These are phyloP conservation scores for Tarsius wallacei DNA, from an alignment of 2,797 vertebrate genomes.

Conservation along the genomic window DNA sequence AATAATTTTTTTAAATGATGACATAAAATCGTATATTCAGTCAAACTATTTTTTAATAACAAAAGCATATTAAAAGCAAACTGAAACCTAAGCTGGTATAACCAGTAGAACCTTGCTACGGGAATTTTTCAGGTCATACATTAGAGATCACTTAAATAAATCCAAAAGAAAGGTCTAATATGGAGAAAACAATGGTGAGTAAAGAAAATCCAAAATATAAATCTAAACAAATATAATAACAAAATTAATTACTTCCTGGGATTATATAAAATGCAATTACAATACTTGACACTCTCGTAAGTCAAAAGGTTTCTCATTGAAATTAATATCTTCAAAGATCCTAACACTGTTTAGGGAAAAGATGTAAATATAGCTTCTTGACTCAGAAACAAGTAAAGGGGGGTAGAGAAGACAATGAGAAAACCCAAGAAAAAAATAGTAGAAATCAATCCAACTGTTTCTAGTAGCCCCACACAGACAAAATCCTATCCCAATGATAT, in stretches of 20 bases:
- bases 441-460: slow-evolving; percentile 18
- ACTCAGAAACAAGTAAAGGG: not conserved
- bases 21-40: not conserved
- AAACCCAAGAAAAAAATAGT: not conserved
- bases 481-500: not conserved
- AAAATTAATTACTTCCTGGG: not conserved
- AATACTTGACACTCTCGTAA: not conserved
- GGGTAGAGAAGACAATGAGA: not conserved
- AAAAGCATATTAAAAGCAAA: slow-evolving; percentile 10
- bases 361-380: not conserved
- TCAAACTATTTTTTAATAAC: not conserved
- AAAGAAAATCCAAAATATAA: slow-evolving; percentile 23
- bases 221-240: slow-evolving; percentile 17
- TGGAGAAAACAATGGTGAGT: not conserved
- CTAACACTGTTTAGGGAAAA: not conserved
- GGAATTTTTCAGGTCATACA: not conserved
- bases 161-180: not conserved
- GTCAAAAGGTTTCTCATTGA: not conserved
- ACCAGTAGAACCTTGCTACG: not conserved
- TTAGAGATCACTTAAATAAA: not conserved
- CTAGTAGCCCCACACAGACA: not conserved
- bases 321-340: slow-evolving; percentile 14
- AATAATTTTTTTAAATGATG: not conserved
- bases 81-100: not conserved
- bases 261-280: not conserved